Conservation (phyloP, 2,797 vertebrate genomes). For the Aratinga solstitialis region DNA sequence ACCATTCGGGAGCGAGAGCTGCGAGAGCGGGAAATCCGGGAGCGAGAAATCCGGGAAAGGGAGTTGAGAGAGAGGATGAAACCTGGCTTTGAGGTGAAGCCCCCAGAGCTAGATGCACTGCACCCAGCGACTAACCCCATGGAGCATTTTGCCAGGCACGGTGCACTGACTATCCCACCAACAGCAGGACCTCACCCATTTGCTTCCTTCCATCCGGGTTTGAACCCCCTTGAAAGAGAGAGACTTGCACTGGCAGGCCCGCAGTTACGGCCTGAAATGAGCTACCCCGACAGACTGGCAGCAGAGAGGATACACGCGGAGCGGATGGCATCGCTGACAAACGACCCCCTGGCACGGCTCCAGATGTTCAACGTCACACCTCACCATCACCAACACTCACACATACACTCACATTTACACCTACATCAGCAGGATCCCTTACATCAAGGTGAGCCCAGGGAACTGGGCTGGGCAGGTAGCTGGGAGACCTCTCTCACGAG, state of each 20-base stretch:
- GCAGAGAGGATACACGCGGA: constrained; percentile 95
- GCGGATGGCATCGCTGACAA: constrained; percentile 95
- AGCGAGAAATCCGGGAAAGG: constrained; percentile 92
- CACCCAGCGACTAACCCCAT: constrained; percentile 97
- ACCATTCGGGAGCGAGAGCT: constrained; percentile 92
- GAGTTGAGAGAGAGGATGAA: constrained; percentile 97
- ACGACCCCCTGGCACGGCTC: constrained; percentile 94
- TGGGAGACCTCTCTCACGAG: fast-evolving
- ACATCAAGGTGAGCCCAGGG: constrained; percentile 90
- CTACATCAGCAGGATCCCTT: constrained; percentile 98
- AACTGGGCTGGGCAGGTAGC: fast-evolving
- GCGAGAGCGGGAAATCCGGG: constrained; percentile 90
- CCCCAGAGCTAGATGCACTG: constrained; percentile 92
- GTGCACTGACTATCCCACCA: constrained; percentile 90
- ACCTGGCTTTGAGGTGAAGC: constrained; percentile 97
- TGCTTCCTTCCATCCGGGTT: constrained; percentile 92
- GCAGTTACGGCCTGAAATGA: constrained; percentile 95
- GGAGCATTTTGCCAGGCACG: constrained; percentile 98
- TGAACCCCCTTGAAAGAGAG: constrained; percentile 95
- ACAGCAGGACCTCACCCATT: constrained; percentile 93
- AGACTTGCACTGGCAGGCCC: constrained; percentile 93
- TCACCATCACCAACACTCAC: constrained; percentile 98
- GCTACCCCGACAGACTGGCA: constrained; percentile 94
- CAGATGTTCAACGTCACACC: constrained; percentile 99
- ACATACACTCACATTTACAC: constrained; percentile 98